phyloP scores from a whole-genome alignment of 2,888 invertebrate genomes.

The Habroteleia sp. region DNA sequence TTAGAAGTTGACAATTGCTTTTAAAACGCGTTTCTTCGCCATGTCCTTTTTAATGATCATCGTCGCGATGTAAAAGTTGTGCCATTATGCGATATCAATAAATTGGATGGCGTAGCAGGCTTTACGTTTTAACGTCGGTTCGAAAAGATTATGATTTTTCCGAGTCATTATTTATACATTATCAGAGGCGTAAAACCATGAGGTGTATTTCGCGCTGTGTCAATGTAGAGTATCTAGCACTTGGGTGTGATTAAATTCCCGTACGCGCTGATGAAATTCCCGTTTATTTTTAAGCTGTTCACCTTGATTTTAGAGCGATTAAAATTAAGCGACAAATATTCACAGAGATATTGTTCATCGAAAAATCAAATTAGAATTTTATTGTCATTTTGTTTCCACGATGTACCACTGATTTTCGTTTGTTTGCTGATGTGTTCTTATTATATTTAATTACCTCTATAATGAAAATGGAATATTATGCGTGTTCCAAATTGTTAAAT shows the following conservation, averaged over 20 bases:
- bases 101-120: not conserved
- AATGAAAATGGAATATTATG: too few relatives aligned
- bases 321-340: slow-evolving; percentile 42
- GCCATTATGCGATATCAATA: slow-evolving; percentile 33
- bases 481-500: too few relatives aligned
- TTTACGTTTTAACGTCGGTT: slow-evolving; percentile 16
- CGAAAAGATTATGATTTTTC: slow-evolving; percentile 43
- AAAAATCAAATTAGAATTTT: not conserved
- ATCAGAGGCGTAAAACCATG: slow-evolving; percentile 19
- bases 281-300: slow-evolving; percentile 25
- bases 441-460: too few relatives aligned
- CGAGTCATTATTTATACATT: slow-evolving; percentile 46
- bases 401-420: too few relatives aligned
- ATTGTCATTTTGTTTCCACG: not conserved
- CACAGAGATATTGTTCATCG: not conserved
- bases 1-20: slow-evolving; percentile 33
- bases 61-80: slow-evolving; percentile 27
- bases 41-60: slow-evolving; percentile 32
- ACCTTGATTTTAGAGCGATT: slow-evolving; percentile 16
- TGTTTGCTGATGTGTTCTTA: too few relatives aligned
- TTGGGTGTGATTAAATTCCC: slow-evolving; percentile 47
- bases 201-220: slow-evolving; percentile 26
- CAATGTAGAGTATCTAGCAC: slow-evolving; percentile 34
- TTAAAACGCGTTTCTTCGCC: slow-evolving; percentile 12
- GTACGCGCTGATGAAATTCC: slow-evolving; percentile 37